phyloP scores from a whole-genome alignment of 2,888 invertebrate genomes.

The Opisthograptis luteolata region DNA sequence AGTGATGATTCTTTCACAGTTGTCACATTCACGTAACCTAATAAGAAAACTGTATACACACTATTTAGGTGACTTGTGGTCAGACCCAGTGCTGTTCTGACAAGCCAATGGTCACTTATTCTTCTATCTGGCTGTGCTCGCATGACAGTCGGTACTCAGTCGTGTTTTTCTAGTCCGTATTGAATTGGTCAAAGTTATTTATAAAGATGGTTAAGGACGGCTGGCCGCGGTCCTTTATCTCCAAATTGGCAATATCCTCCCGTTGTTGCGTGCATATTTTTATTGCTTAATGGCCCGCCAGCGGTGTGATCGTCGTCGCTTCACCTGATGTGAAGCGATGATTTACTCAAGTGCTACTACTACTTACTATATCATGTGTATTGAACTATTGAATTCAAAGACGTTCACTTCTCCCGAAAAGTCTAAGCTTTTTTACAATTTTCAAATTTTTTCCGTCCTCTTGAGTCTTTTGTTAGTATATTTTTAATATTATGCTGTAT shows the following conservation, averaged over 20 bases:
- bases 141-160: neutral
- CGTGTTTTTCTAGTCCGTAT: neutral
- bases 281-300: constrained; percentile 22
- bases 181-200: constrained; percentile 19
- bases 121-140: neutral
- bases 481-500: no score
- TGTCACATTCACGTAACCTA: constrained; percentile 3
- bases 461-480: no score
- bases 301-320: neutral
- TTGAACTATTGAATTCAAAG: no score
- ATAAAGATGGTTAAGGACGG: constrained; percentile 12
- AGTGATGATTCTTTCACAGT: neutral
- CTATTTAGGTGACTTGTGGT: neutral
- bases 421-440: no score
- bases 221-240: constrained; percentile 16
- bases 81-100: neutral
- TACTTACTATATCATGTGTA: no score
- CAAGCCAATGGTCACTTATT: neutral
- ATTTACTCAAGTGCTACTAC: neutral
- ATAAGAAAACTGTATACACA: neutral
- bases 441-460: no score
- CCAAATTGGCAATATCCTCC: constrained; percentile 29
- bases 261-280: constrained; percentile 16
- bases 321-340: constrained; percentile 4
- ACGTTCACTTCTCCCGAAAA: no score